phyloP scores from a whole-genome alignment of 2,113 vertebrate species.

The Polypterus bichir region DNA sequence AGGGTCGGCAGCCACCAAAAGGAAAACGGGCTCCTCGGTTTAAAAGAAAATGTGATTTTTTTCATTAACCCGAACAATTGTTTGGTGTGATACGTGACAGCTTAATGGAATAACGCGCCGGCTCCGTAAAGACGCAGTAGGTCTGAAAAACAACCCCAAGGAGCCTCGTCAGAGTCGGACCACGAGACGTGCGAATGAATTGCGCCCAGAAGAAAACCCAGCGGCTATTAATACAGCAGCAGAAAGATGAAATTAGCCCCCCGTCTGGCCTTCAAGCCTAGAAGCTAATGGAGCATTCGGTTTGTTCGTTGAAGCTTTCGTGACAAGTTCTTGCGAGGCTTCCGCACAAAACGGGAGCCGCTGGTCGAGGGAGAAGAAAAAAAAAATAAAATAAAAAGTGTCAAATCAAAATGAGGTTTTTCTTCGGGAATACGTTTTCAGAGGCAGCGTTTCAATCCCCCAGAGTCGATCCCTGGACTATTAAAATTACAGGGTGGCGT shows the following conservation, averaged over 20 bases:
- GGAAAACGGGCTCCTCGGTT: too few species aligned
- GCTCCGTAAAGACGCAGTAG: conserved; percentile 8
- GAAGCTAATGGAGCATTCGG: conserved; percentile 17
- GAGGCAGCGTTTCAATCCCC: too few species aligned
- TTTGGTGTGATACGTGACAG: conserved; percentile 32
- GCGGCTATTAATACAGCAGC: conserved; percentile 26
- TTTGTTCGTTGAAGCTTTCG: neutral
- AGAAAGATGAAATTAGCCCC: conserved; percentile 27
- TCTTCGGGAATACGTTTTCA: too few species aligned
- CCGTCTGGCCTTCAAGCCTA: conserved; percentile 16
- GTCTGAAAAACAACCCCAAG: conserved; percentile 29
- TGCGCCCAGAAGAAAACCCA: conserved; percentile 26
- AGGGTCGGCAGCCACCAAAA: too few species aligned
- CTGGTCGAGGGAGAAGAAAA: neutral
- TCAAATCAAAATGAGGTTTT: too few species aligned
- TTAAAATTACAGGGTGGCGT: too few species aligned
- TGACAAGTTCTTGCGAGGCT: neutral
- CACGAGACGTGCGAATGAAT: conserved; percentile 26
- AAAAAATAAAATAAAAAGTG: neutral
- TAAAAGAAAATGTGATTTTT: neutral
- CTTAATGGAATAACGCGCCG: conserved; percentile 28
- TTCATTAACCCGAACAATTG: conserved; percentile 38
- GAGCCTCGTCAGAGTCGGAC: conserved; percentile 18
- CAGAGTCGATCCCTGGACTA: too few species aligned
- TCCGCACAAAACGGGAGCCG: neutral